Evolutionary conservation across 2,113 vertebrate genomes (phyloP), one percentile per base, ranked within the genome.

Genomic region (Anoura caudifer): DNA sequence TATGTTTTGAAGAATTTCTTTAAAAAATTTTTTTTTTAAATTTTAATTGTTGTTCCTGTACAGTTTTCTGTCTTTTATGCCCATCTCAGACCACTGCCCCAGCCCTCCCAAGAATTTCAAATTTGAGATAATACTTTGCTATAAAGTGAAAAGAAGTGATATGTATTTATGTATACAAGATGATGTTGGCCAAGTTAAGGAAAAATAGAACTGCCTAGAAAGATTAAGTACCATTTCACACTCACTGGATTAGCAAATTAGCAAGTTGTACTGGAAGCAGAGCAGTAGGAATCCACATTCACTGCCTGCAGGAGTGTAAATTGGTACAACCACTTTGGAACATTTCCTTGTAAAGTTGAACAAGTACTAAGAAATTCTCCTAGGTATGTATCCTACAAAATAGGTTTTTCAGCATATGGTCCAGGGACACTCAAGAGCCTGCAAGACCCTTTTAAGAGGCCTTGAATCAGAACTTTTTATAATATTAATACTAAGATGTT

Each of bases 101-200:
- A n/a, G n/a, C n/a, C n/a, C n/a, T n/a, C n/a, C n/a, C n/a, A 87
- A 86, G 38, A 67, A 47, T 85, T 96, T 90, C 63, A 81, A 93
- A 50, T 70, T 33, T 85, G 61, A 95, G 50, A 87, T 85, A 88
- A 90, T 87, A 13, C 47, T 73, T 93, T 90, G 38, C 52, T 90
- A 5, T 82, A 59, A 86, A 82, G 75, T 93, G 17, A 87, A 61
- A 95, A 82, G 45, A 86, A 41, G 10, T 90, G 36, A 38, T 86
- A 45, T 0, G 17, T 82, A 33, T 81, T 87, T 59, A 69, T 43
- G 56, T 76, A 82, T 65, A 47, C 2, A 61, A 36, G 33, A 54
- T 77, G 69, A 70, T 84, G 63, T 61, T 61, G 59, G 56, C 72
- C 45, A 43, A 63, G 17, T 80, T 75, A 75, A 92, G 86, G 54